A percentile compares a stretch with the other conserved stretches of the same genome.
Conservation (phyloP, 30 jellyfish, hydroid and myxozoan species). For the Calvadosia cruxmelitensis region DNA sequence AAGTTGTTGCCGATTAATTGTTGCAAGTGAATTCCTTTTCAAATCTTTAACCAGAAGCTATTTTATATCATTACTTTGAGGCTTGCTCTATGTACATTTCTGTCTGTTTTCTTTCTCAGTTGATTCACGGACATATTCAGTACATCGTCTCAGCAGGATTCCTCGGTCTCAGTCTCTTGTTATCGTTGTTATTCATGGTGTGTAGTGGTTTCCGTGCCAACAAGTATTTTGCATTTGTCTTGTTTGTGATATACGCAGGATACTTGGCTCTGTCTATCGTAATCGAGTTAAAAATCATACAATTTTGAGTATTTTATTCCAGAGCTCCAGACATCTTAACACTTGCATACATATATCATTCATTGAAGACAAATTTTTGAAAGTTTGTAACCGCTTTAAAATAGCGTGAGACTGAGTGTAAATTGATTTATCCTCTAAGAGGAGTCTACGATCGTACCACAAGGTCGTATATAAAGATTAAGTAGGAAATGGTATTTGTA, state of each 20-base stretch:
- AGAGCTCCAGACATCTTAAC: too few species aligned
- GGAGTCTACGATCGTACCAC: too few species aligned
- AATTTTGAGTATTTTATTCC: too few species aligned
- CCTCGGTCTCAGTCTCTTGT: conserved; percentile 37
- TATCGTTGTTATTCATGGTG: conserved; percentile 49
- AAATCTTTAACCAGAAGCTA: too few species aligned
- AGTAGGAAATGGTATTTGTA: not conserved
- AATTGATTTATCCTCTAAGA: too few species aligned
- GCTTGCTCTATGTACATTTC: not conserved
- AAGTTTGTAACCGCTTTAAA: too few species aligned
- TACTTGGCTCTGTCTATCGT: conserved; percentile 43
- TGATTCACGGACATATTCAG: conserved; percentile 69
- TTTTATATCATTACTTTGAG: not conserved
- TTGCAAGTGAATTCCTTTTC: too few species aligned
- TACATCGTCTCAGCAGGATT: conserved; percentile 73
- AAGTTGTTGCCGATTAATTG: too few species aligned
- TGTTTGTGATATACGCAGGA: conserved; percentile 24
- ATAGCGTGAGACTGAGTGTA: too few species aligned
- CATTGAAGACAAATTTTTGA: too few species aligned
- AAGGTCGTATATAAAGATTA: too few species aligned
- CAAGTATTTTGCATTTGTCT: conserved; percentile 30
- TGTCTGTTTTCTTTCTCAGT: conserved; percentile 19
- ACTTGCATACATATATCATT: too few species aligned
- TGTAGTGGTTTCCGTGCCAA: conserved; percentile 29
- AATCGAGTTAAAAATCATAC: conserved; percentile 22